Conservation (phyloP, 1,140 invertebrate genomes). For the Whitmania pigra region DNA sequence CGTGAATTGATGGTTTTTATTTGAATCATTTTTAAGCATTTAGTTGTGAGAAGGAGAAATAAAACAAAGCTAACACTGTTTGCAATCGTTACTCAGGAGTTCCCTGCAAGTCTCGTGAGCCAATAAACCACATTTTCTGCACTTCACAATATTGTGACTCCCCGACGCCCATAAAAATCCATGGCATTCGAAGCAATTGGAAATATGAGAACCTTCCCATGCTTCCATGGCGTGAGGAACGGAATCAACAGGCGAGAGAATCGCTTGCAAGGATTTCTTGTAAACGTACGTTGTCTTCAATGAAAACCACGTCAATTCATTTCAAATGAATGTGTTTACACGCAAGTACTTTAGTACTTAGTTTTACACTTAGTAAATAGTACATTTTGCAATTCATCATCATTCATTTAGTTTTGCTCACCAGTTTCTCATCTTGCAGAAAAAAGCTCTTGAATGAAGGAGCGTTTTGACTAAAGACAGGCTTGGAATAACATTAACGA, state of each 20-base stretch:
- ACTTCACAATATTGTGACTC: conserved; percentile 78
- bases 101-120: conserved; percentile 99
- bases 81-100: conserved; percentile 93
- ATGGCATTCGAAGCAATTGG: conserved; percentile 98
- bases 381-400: conserved; percentile 16
- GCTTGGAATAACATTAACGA: no score
- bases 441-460: no score
- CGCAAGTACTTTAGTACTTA: no score
- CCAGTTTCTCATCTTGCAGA: no score
- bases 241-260: conserved; percentile 88
- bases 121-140: conserved; percentile 96
- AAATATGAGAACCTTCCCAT: conserved; percentile 96
- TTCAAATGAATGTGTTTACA: no score
- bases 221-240: conserved; percentile 97
- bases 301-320: neutral
- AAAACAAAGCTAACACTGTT: conserved; percentile 63
- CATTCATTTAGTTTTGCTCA: no score
- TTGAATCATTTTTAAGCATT: no score
- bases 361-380: no score
- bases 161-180: conserved; percentile 97
- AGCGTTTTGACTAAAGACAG: no score
- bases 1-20: no score
- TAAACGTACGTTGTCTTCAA: conserved; percentile 99
- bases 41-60: neutral
- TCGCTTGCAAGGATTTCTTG: conserved; percentile 96